A percentile compares a stretch with the other conserved stretches of the same genome.
Evolutionary conservation across 2,797 vertebrate genomes (phyloP).

Genomic region (Lacerta viridis): DNA sequence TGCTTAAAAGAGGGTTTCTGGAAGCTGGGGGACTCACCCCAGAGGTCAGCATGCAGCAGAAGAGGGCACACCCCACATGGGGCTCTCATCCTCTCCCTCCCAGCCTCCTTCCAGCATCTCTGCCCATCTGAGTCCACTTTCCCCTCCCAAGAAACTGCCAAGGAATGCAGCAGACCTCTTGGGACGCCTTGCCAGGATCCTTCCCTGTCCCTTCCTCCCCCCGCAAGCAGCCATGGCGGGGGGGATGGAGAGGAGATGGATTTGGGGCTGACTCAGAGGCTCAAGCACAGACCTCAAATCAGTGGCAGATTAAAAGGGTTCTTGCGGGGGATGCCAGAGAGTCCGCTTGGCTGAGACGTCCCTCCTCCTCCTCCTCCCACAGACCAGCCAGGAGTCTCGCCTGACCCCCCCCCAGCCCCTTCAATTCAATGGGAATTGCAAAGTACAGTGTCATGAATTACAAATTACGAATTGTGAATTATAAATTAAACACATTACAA

Average conservation of each 20-base stretch:
- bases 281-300: neutral
- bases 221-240: neutral
- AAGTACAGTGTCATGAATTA: conserved; percentile 21
- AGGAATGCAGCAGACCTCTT: neutral
- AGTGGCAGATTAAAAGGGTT: neutral
- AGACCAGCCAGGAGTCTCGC: neutral
- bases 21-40: no score
- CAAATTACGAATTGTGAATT: conserved; percentile 24
- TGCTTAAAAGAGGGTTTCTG: no score
- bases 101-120: no score
- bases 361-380: neutral
- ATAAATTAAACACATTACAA: conserved; percentile 11
- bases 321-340: neutral
- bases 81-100: no score
- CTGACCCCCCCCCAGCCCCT: neutral
- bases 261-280: neutral
- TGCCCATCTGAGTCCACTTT: neutral
- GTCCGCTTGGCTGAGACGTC: neutral
- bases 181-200: no score
- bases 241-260: neutral
- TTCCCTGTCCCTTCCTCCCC: neutral
- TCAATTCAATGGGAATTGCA: conserved; percentile 7
- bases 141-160: neutral
- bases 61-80: no score
- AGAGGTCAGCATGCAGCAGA: no score